Evolutionary conservation across 2,113 vertebrate species (phyloP).

Genomic region (Crotalus viridis): DNA sequence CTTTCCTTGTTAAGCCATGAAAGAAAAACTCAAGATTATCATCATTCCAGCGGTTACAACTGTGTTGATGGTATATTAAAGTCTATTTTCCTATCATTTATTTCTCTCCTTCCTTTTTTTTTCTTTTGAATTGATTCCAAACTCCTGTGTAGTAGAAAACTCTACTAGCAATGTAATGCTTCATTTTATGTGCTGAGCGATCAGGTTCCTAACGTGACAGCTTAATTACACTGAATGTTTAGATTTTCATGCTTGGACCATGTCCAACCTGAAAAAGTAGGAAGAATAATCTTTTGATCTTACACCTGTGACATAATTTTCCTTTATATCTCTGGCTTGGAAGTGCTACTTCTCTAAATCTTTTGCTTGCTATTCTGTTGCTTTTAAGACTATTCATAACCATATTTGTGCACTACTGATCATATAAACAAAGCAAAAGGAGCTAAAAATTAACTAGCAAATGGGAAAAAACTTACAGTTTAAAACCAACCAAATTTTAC

Average conservation of each 20-base stretch:
- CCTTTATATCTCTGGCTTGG: conserved; percentile 53
- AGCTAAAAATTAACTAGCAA: neutral
- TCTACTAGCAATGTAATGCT: conserved; percentile 25
- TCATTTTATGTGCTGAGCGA: conserved; percentile 33
- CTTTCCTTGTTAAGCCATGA: neutral
- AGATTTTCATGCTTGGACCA: conserved; percentile 54
- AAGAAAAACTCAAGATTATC: neutral
- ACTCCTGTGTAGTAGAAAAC: neutral
- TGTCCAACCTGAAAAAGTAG: conserved; percentile 55
- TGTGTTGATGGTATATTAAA: neutral
- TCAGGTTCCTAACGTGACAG: conserved; percentile 61
- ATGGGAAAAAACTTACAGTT: neutral
- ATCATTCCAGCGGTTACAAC: neutral
- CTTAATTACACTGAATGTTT: conserved; percentile 73
- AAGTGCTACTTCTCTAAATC: conserved; percentile 40
- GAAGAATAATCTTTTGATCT: conserved; percentile 65
- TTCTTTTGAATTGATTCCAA: conserved; percentile 4
- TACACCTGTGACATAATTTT: conserved; percentile 69
- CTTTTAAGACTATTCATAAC: neutral
- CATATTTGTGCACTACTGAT: neutral
- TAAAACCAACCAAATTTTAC: neutral
- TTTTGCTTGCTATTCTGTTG: neutral
- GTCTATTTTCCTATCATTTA: conserved; percentile 2
- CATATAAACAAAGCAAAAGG: neutral
- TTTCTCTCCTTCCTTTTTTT: neutral